Percentiles rank a stretch among this genome's conserved stretches.
Evolutionary conservation across 1,140 invertebrate genomes (phyloP).

Genomic region (Drosophila ercepeae): DNA sequence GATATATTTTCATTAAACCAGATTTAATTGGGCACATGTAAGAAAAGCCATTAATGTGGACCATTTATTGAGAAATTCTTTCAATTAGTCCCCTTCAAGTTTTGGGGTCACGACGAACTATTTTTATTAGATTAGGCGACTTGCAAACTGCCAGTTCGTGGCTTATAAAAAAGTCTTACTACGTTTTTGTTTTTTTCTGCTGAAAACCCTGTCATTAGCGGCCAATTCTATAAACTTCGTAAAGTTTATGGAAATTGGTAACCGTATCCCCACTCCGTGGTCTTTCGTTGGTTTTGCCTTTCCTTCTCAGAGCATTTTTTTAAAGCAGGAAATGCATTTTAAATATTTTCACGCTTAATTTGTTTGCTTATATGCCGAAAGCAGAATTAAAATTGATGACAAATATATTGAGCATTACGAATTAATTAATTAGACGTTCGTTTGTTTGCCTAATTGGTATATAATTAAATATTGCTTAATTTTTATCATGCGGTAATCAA

Average conservation of each 20-base stretch:
- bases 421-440: constrained; percentile 69
- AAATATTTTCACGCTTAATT: constrained; percentile 39
- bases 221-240: neutral
- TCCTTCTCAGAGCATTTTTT: neutral
- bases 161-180: no score
- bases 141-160: no score
- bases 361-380: neutral
- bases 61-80: neutral
- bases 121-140: no score
- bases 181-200: no score
- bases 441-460: constrained; percentile 64
- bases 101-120: no score
- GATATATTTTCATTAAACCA: constrained; percentile 33
- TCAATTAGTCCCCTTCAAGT: neutral
- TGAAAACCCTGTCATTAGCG: no score
- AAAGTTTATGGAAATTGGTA: neutral
- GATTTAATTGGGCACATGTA: constrained; percentile 46
- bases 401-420: constrained; percentile 66
- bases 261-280: neutral
- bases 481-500: constrained; percentile 2
- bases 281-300: no score
- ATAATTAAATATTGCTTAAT: constrained; percentile 56
- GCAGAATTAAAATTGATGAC: constrained; percentile 63
- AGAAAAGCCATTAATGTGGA: neutral
- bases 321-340: constrained; percentile 4